Evolutionary conservation across 1,140 invertebrate species (phyloP).

Genomic region (Limonius californicus): DNA sequence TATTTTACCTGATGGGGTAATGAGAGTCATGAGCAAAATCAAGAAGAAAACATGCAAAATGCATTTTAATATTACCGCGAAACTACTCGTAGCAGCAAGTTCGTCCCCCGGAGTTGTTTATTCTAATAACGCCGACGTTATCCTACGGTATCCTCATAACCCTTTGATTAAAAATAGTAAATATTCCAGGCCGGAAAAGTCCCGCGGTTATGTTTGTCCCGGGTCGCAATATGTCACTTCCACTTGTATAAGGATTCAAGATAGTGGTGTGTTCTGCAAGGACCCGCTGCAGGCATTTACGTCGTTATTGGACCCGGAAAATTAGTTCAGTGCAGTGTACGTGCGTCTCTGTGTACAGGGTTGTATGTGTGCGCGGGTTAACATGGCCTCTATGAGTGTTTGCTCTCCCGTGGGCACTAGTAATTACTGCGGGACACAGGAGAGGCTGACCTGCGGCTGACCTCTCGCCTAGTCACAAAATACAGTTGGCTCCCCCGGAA

Average conservation of each 20-base stretch:
- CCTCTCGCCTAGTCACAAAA: background rate
- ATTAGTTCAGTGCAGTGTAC: constrained; percentile 13
- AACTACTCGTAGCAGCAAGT: background rate
- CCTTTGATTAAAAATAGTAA: constrained; percentile 15
- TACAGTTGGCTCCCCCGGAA: background rate
- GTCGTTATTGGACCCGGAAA: constrained; percentile 1
- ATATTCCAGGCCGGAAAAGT: constrained; percentile 3
- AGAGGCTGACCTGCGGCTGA: constrained; percentile 11
- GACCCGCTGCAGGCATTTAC: background rate
- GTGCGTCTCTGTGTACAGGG: background rate
- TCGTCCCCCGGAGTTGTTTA: background rate
- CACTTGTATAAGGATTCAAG: background rate
- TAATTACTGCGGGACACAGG: constrained; percentile 8
- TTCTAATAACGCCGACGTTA: background rate
- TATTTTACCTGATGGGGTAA: too few relatives aligned
- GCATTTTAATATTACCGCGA: background rate
- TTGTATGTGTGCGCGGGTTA: background rate
- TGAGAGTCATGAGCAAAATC: too few relatives aligned
- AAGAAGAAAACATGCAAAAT: background rate
- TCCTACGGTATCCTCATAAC: background rate
- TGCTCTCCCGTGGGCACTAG: constrained; percentile 10
- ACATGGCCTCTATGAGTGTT: background rate
- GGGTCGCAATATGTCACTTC: constrained; percentile 9
- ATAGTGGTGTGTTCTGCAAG: constrained; percentile 8
- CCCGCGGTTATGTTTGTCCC: constrained; percentile 4